Percentiles rank a stretch among this genome's conserved stretches.
Evolutionary conservation across 2,113 vertebrate genomes (phyloP).

Genomic region (Chamaea fasciata): DNA sequence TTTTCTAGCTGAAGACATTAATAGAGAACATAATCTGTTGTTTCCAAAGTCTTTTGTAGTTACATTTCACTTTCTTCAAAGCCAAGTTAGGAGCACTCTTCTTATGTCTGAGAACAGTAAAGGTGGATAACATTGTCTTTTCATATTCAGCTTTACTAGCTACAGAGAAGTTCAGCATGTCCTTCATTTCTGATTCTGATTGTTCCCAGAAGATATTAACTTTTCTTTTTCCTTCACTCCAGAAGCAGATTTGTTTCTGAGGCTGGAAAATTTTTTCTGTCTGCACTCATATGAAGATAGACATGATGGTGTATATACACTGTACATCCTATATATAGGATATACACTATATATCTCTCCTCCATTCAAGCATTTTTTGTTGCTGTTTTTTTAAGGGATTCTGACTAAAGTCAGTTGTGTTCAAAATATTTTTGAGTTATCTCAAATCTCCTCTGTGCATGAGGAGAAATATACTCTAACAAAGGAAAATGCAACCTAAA

Average conservation of each 20-base stretch:
- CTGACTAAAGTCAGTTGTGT: background rate
- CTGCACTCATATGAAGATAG: background rate
- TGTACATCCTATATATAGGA: too few relatives aligned
- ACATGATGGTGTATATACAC: background rate
- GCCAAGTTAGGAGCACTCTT: background rate
- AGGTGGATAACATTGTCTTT: background rate
- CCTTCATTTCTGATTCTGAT: background rate
- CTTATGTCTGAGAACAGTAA: background rate
- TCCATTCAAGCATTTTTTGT: background rate
- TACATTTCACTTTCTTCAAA: background rate
- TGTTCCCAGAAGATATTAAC: background rate
- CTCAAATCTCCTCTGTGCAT: background rate
- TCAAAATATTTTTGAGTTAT: background rate
- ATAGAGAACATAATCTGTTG: background rate
- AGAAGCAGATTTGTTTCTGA: background rate
- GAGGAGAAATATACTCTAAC: background rate
- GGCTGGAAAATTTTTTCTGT: background rate
- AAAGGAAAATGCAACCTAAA: background rate
- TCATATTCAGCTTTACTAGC: background rate
- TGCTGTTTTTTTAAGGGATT: background rate
- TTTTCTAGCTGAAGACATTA: background rate
- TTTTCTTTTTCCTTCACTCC: background rate
- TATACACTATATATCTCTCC: background rate
- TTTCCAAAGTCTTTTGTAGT: background rate
- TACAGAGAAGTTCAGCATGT: background rate